These are phyloP conservation scores for Cephus runcator DNA, from an alignment of 2,888 invertebrate genomes.

Conservation along the genomic window DNA sequence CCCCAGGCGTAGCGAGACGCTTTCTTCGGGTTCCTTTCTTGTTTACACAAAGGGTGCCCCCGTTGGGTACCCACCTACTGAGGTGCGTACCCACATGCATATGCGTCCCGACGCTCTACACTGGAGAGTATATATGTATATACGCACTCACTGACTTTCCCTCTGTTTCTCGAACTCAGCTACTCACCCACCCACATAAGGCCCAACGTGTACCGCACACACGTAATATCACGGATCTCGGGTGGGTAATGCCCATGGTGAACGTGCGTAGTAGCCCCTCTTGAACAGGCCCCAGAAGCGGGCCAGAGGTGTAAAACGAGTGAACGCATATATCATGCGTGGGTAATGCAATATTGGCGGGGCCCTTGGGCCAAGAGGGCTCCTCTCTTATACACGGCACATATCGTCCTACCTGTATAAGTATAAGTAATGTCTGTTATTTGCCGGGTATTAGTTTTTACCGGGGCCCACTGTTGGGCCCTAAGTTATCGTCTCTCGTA, in stretches of 20 bases:
- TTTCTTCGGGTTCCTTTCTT: conserved; percentile 25
- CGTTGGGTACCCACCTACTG: conserved; percentile 5
- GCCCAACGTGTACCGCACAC: not conserved
- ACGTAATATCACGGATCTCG: not conserved
- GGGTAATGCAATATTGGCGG: conserved; percentile 51
- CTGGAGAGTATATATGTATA: not conserved
- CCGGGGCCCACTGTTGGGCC: conserved; percentile 20
- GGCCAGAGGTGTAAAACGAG: conserved; percentile 42
- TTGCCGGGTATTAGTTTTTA: conserved; percentile 58
- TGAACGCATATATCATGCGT: conserved; percentile 51
- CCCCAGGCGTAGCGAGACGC: conserved; percentile 1
- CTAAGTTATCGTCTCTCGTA: conserved; percentile 55
- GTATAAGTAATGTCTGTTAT: conserved; percentile 55
- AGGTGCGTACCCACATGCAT: not conserved
- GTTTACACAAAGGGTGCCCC: conserved; percentile 20
- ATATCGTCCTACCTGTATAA: conserved; percentile 36
- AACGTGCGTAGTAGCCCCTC: not conserved
- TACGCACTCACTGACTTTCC: not conserved
- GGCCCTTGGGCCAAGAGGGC: conserved; percentile 34
- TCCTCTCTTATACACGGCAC: conserved; percentile 22
- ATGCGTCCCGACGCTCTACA: not conserved
- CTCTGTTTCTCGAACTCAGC: too few species aligned
- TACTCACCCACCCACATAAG: not conserved
- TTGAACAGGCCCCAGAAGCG: not conserved
- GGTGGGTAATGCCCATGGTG: not conserved